phyloP scores from a whole-genome alignment of 2,113 vertebrate genomes.

The Butorides virescens region DNA sequence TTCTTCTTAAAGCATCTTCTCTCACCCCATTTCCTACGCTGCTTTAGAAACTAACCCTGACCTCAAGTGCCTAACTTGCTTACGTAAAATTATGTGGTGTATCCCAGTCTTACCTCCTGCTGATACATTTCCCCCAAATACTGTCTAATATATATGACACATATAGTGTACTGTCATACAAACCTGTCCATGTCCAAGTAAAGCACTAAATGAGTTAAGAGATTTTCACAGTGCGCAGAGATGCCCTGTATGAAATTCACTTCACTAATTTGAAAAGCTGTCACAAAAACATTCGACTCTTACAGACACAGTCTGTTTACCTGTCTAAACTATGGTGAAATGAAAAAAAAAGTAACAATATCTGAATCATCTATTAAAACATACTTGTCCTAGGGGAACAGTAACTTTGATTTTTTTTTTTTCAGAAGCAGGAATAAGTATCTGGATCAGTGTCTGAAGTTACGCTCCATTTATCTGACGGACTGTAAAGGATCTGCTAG shows the following conservation, averaged over 20 bases:
- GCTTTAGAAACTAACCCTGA: background rate
- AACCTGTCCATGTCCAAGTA: background rate
- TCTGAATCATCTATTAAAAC: constrained; percentile 10
- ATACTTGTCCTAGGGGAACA: background rate
- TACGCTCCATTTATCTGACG: background rate
- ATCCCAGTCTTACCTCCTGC: background rate
- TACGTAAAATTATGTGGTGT: background rate
- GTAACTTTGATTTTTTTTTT: constrained; percentile 17
- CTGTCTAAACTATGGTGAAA: background rate
- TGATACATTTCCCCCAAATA: background rate
- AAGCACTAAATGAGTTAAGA: background rate
- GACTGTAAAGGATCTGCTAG: background rate
- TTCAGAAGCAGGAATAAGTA: background rate
- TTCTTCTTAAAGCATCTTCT: background rate
- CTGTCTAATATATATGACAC: background rate
- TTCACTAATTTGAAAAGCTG: constrained; percentile 31
- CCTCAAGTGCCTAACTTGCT: background rate
- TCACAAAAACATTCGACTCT: background rate
- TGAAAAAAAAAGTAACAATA: background rate
- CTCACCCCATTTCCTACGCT: background rate
- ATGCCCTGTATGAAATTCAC: background rate
- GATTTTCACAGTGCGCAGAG: background rate
- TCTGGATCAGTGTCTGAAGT: background rate
- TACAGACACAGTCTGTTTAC: constrained; percentile 34
- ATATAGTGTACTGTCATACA: background rate